phyloP scores from a whole-genome alignment of 2,888 invertebrate species.

The Xanthostigma xanthostigma region DNA sequence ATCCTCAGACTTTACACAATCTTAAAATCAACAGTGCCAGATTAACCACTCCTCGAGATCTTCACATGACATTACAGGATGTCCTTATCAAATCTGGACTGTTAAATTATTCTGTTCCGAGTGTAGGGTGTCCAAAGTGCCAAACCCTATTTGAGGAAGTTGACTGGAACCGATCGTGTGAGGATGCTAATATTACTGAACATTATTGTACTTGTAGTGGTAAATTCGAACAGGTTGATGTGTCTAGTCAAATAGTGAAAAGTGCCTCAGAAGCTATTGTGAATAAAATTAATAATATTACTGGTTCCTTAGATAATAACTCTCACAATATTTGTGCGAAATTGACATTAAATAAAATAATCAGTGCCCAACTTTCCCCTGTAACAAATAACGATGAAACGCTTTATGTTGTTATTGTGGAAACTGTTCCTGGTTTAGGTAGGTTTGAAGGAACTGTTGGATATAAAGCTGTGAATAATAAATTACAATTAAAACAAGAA shows the following conservation, averaged over 20 bases:
- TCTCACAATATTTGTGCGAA: constrained; percentile 30
- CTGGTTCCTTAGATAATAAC: constrained; percentile 18
- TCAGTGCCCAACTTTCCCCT: constrained; percentile 20
- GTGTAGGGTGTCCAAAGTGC: constrained; percentile 48
- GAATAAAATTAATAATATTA: constrained; percentile 22
- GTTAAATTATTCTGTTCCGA: constrained; percentile 20
- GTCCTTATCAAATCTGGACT: constrained; percentile 37
- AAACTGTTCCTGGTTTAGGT: constrained; percentile 48
- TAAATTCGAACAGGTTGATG: constrained; percentile 30
- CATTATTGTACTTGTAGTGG: constrained; percentile 69
- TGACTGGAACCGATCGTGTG: constrained; percentile 46
- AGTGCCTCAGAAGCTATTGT: constrained; percentile 36
- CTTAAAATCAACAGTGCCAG: constrained; percentile 46
- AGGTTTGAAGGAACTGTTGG: constrained; percentile 55
- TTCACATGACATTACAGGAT: constrained; percentile 55
- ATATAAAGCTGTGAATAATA: constrained; percentile 14
- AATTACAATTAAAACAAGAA: constrained; percentile 36
- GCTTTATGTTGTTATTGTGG: constrained; percentile 51
- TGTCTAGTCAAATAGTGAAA: constrained; percentile 32
- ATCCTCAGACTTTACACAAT: constrained; percentile 37
- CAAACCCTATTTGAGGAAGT: constrained; percentile 45
- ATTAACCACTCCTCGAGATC: constrained; percentile 61
- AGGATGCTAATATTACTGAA: constrained; percentile 46
- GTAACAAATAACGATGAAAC: constrained; percentile 21
- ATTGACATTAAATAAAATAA: constrained; percentile 35